Evolutionary conservation across 2,113 vertebrate genomes (phyloP).

Genomic region (Dryoscopus gambensis): DNA sequence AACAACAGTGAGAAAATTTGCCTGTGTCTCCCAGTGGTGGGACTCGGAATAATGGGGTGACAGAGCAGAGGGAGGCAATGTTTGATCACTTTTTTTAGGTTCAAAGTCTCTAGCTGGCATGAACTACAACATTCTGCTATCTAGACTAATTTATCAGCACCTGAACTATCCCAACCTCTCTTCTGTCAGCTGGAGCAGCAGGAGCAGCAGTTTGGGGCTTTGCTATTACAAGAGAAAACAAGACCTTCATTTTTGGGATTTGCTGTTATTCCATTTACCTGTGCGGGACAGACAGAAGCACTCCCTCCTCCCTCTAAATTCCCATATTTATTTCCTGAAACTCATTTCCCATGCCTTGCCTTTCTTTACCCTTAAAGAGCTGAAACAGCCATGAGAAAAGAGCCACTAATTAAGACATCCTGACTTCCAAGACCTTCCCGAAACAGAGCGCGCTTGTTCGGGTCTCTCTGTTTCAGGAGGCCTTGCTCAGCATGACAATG

Average conservation of each 20-base stretch:
- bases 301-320: background rate
- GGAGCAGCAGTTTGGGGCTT: background rate
- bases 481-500: background rate
- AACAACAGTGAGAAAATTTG: background rate
- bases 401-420: background rate
- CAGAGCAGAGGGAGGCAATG: background rate
- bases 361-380: background rate
- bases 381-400: background rate
- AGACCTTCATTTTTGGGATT: background rate
- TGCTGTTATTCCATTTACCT: background rate
- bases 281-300: fast-evolving
- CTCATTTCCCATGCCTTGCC: fast-evolving
- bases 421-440: background rate
- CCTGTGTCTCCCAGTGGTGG: background rate
- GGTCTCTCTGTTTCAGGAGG: background rate
- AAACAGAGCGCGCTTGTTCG: background rate
- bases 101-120: background rate
- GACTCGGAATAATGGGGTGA: background rate
- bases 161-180: background rate
- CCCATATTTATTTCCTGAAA: background rate
- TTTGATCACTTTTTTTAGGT: background rate
- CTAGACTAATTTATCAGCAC: background rate
- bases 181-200: background rate
- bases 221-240: background rate
- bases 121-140: background rate